phyloP scores from a whole-genome alignment of 2,797 vertebrate species.

The Chrysocyon brachyurus region DNA sequence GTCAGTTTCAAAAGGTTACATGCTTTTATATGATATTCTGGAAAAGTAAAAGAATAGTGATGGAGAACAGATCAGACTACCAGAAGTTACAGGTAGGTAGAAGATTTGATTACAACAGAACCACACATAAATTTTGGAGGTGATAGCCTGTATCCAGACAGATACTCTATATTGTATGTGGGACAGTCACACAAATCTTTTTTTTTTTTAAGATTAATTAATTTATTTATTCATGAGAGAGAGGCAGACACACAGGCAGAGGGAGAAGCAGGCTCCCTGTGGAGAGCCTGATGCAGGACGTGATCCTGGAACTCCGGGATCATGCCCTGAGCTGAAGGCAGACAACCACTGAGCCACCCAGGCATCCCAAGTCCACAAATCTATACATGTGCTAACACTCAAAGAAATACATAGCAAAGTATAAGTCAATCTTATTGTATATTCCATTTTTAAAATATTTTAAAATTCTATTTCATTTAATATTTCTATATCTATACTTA shows the following conservation, averaged over 20 bases:
- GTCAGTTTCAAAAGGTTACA: not conserved
- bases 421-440: not conserved
- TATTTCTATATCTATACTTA: not conserved
- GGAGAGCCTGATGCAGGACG: no score
- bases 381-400: not conserved
- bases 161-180: not conserved
- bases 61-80: not conserved
- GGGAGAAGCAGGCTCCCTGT: no score
- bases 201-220: no score
- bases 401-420: not conserved
- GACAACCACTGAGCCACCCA: no score
- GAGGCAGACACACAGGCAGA: no score
- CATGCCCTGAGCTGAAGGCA: no score
- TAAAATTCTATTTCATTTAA: constrained; percentile 1
- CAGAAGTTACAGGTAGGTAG: not conserved
- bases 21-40: not conserved
- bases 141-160: not conserved
- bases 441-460: not conserved
- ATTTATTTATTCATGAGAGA: no score
- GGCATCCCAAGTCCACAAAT: not conserved
- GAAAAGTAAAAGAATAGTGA: not conserved
- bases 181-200: not conserved
- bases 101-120: not conserved
- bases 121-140: not conserved
- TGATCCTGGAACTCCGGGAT: no score